Conservation (phyloP, 2,113 vertebrate species). For the Pterocles orientalis region DNA sequence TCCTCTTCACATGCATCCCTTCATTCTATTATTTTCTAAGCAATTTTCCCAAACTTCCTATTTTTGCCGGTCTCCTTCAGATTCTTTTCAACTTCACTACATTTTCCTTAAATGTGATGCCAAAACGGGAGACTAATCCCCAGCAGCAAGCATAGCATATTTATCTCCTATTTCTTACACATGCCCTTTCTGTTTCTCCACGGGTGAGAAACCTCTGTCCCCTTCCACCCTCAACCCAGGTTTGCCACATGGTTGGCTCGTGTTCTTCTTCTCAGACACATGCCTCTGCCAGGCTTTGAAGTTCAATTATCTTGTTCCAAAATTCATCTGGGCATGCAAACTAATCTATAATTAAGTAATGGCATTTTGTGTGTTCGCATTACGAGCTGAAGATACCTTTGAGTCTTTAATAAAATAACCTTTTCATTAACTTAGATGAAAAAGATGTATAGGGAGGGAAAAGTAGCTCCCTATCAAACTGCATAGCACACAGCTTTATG, state of each 20-base stretch:
- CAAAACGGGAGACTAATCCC: not conserved
- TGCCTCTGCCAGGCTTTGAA: not conserved
- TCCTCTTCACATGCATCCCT: not conserved
- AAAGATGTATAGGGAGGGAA: not conserved
- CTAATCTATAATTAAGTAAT: not conserved
- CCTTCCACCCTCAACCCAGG: not conserved
- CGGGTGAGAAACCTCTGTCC: not conserved
- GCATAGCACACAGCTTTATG: not conserved
- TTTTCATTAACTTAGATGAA: not conserved
- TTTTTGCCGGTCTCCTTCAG: not conserved
- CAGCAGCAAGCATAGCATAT: not conserved
- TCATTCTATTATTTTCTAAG: not conserved
- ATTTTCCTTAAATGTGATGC: not conserved
- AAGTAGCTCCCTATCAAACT: not conserved
- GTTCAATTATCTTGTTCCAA: not conserved
- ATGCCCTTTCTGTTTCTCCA: not conserved
- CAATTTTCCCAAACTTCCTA: not conserved
- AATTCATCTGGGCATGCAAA: not conserved
- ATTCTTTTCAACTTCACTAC: not conserved
- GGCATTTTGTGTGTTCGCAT: not conserved
- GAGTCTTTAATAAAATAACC: not conserved
- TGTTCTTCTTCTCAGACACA: not conserved
- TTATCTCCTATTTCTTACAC: not conserved
- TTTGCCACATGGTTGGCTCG: not conserved
- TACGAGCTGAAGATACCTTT: not conserved